Evolutionary conservation across 2,797 vertebrate species (phyloP), one percentile per base, ranked within the genome.

Genomic region (Enteromius anoplus): DNA sequence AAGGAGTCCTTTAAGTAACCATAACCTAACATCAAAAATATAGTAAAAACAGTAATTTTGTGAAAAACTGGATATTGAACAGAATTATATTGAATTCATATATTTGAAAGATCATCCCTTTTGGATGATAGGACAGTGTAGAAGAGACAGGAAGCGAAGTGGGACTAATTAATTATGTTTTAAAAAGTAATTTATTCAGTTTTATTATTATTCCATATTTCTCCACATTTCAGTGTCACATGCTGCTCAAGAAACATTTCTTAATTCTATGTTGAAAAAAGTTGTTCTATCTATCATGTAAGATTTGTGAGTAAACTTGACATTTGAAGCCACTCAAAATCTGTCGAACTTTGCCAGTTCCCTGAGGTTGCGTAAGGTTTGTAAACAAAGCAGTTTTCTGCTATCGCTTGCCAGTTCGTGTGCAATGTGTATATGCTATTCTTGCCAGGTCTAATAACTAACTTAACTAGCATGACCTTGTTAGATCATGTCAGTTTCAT

Each of bases 371-470:
- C 32, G 15, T 66, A 66, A 66, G 32, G 32, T 37, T 66, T 37
- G 34, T 42, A 19, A 66, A 37, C 64, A 37, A 37, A 32, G 8
- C 32, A 75, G 11, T 8, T n/a, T 75, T 68, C 10, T 68, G 37
- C 34, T n/a, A 12, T 11, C 4, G 5, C 21, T 69, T 69, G 34
- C 37, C 10, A 7, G 21, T 21, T 69, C 14, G 21, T 69, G 2
- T 40, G 66, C 11, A 23, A 21, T 42, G 21, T 42, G 29, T 19
- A 19, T 2, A 14, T 45, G 51, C 1, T 75, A 23, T 55, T 34
- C 2, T 23, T 55, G 49, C 5, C 71, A 37, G 51, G 72, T 75
- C 72, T 75, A 34, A 55, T 75, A 23, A 37, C 51, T 58, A 40
- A 58, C 72, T 23, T 55, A 40, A 55, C 11, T 40, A 40, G 11